Evolutionary conservation across 2,113 vertebrate species (phyloP).

Genomic region (Butorides virescens): DNA sequence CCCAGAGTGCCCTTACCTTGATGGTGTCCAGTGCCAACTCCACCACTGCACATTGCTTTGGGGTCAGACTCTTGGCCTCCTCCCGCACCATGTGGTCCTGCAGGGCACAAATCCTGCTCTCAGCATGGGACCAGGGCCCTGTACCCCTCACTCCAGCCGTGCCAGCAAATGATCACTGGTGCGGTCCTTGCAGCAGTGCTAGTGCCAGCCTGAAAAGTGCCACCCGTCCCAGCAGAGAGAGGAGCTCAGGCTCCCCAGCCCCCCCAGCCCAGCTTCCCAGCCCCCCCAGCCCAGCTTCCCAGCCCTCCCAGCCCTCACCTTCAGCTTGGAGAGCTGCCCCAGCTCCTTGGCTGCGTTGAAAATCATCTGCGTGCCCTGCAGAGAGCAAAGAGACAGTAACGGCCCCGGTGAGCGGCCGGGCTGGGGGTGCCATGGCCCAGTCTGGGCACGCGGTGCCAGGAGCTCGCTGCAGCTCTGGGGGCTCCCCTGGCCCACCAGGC

Average conservation of each 20-base stretch:
- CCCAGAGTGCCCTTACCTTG: conserved; percentile 79
- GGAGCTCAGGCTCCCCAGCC: background rate
- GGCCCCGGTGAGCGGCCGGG: background rate
- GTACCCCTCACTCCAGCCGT: background rate
- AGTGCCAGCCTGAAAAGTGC: background rate
- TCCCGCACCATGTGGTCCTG: conserved; percentile 99
- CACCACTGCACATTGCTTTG: conserved; percentile 95
- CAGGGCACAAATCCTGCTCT: background rate
- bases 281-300: background rate
- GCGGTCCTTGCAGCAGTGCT: background rate
- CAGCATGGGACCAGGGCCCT: background rate
- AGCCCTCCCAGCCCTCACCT: conserved; percentile 77
- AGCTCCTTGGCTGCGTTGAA: conserved; percentile 98
- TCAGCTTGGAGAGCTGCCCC: conserved; percentile 96
- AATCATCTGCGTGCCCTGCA: conserved; percentile 96
- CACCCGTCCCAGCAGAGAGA: background rate
- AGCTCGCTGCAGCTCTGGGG: background rate
- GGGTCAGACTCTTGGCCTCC: conserved; percentile 94
- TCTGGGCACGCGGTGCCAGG: background rate
- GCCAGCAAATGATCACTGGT: background rate
- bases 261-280: background rate
- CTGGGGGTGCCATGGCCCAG: background rate
- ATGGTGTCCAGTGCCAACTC: conserved; percentile 96
- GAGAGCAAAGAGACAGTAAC: background rate
- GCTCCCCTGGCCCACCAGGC: background rate